A percentile compares a stretch with the other conserved stretches of the same genome.
These are phyloP conservation scores for Orussus abietinus DNA, from an alignment of 1,140 invertebrate genomes.

Conservation along the genomic window DNA sequence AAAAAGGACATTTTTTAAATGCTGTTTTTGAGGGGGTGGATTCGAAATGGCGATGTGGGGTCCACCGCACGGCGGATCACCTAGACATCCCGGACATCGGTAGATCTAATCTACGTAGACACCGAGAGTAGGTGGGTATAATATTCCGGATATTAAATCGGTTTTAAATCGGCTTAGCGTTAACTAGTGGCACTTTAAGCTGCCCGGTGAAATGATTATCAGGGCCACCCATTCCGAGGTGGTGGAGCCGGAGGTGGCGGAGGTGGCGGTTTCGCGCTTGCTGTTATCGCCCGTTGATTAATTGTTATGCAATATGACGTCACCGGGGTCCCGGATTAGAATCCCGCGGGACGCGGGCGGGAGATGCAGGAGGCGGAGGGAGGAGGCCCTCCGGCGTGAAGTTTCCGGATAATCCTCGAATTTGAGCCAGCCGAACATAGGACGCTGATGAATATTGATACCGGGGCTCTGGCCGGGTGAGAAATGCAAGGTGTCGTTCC, in stretches of 20 bases:
- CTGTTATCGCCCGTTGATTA: conserved; percentile 55
- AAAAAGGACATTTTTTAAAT: too few relatives aligned
- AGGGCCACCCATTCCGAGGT: conserved; percentile 48
- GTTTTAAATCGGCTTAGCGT: conserved; percentile 57
- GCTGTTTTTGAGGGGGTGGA: too few relatives aligned
- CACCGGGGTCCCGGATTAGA: conserved; percentile 45
- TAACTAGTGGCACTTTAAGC: conserved; percentile 57
- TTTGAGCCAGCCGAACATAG: conserved; percentile 53
- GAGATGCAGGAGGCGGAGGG: conserved; percentile 24
- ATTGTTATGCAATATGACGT: conserved; percentile 58
- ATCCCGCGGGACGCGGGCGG: conserved; percentile 27
- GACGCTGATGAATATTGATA: conserved; percentile 56
- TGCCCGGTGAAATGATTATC: conserved; percentile 56
- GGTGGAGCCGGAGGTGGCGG: conserved; percentile 10
- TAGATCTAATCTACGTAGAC: too few relatives aligned
- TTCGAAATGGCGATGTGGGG: too few relatives aligned
- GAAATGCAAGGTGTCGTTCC: conserved; percentile 37
- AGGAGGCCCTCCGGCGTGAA: conserved; percentile 41
- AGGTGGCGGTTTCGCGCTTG: conserved; percentile 29
- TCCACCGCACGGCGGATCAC: too few relatives aligned
- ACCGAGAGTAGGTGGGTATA: conserved; percentile 40
- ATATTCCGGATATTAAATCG: conserved; percentile 54
- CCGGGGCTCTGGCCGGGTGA: conserved; percentile 19
- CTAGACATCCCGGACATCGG: too few relatives aligned
- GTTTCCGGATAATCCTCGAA: conserved; percentile 52